Evolutionary conservation across 1,140 invertebrate species (phyloP).

Genomic region (Pogonomyrmex barbatus): DNA sequence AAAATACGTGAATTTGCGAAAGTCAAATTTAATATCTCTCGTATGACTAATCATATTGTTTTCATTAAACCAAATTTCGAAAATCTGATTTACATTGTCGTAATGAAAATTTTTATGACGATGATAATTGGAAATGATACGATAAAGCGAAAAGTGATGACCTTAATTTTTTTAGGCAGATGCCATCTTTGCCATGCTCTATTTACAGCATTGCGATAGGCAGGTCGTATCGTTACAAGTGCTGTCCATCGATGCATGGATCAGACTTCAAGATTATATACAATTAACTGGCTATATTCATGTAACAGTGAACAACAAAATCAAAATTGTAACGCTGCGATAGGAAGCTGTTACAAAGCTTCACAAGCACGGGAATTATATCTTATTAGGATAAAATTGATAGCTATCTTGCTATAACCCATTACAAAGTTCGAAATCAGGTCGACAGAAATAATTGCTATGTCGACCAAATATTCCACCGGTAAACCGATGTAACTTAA

Average conservation of each 20-base stretch:
- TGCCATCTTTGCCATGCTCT: constrained; percentile 23
- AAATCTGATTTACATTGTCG: neutral
- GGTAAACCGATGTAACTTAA: constrained; percentile 37
- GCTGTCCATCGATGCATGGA: constrained; percentile 36
- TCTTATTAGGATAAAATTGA: constrained; percentile 35
- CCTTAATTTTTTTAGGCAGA: constrained; percentile 12
- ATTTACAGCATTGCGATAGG: constrained; percentile 1
- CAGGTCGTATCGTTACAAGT: neutral
- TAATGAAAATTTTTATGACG: neutral
- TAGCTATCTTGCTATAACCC: constrained; percentile 11
- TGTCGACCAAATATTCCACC: constrained; percentile 42
- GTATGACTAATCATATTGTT: neutral
- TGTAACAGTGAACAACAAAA: constrained; percentile 39
- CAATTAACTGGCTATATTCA: constrained; percentile 41
- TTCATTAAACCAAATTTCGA: neutral
- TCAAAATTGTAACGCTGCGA: neutral
- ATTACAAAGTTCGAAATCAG: constrained; percentile 32
- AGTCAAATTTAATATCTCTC: neutral
- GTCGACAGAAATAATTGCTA: constrained; percentile 46
- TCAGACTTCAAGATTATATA: constrained; percentile 30
- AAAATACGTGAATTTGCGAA: neutral
- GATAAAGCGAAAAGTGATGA: neutral
- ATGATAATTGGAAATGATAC: neutral
- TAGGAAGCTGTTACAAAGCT: neutral
- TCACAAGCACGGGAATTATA: neutral